phyloP scores from a whole-genome alignment of 1,140 invertebrate species.

The fruit fly (Drosophila melanogaster) region Release_6_plus_ISO1_MT NT_037436.4:14351001-14351500 shows the following conservation, averaged over 20 bases:
- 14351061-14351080: conserved; percentile 15
- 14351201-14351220: conserved; percentile 53
- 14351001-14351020: conserved; percentile 13
- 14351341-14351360: conserved; percentile 36
- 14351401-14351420: conserved; percentile 80
- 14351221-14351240: conserved; percentile 72
- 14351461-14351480: conserved; percentile 26
- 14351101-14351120: conserved; percentile 55
- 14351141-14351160: conserved; percentile 34
- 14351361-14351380: conserved; percentile 77
- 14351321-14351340: conserved; percentile 2
- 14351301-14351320: conserved; percentile 71
- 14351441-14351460: conserved; percentile 62
- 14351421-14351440: conserved; percentile 18
- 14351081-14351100: conserved; percentile 14
- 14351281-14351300: conserved; percentile 43
- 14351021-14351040: conserved; percentile 26
- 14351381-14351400: conserved; percentile 62
- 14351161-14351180: conserved; percentile 3
- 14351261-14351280: conserved; percentile 73
- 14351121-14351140: conserved; percentile 64
- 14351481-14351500: conserved; percentile 15
- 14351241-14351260: conserved; percentile 82
- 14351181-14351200: conserved; percentile 60
- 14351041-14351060: conserved; percentile 33